These are phyloP conservation scores for Minunthozetes semirufus DNA, from an alignment of 2,888 invertebrate genomes.

Conservation along the genomic window DNA sequence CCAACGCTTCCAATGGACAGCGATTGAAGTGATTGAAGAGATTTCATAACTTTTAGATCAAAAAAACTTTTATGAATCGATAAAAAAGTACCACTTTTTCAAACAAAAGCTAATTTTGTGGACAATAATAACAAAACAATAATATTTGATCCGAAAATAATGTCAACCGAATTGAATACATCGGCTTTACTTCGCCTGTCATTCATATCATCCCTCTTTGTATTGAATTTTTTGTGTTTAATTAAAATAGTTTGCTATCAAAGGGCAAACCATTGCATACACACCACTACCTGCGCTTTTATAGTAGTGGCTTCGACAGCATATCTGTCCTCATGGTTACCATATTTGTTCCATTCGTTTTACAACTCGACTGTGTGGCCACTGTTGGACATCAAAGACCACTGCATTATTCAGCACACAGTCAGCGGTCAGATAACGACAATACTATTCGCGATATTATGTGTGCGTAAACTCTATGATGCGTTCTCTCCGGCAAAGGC, in stretches of 20 bases:
- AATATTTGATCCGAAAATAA: background rate
- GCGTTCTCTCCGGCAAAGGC: conserved; percentile 30
- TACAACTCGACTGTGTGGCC: conserved; percentile 34
- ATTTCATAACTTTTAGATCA: no score
- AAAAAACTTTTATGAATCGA: no score
- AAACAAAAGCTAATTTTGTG: no score
- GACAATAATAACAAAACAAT: no score
- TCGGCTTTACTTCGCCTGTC: conserved; percentile 30
- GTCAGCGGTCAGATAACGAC: conserved; percentile 30
- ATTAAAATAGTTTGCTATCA: conserved; percentile 16
- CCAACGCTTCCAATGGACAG: no score
- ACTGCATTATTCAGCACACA: conserved; percentile 36
- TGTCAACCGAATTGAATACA: conserved; percentile 10
- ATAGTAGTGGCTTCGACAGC: background rate
- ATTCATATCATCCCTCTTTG: conserved; percentile 21
- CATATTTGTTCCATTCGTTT: conserved; percentile 35
- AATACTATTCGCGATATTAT: conserved; percentile 32
- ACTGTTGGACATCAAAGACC: conserved; percentile 19
- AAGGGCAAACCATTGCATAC: conserved; percentile 23
- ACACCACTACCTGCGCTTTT: conserved; percentile 25
- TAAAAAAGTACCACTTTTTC: no score
- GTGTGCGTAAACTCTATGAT: conserved; percentile 35
- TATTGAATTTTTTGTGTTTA: conserved; percentile 30
- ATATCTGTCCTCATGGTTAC: conserved; percentile 36
- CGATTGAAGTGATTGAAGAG: no score